Evolutionary conservation across 2,797 vertebrate genomes (phyloP).

Genomic region (Spondyliosoma cantharus): DNA sequence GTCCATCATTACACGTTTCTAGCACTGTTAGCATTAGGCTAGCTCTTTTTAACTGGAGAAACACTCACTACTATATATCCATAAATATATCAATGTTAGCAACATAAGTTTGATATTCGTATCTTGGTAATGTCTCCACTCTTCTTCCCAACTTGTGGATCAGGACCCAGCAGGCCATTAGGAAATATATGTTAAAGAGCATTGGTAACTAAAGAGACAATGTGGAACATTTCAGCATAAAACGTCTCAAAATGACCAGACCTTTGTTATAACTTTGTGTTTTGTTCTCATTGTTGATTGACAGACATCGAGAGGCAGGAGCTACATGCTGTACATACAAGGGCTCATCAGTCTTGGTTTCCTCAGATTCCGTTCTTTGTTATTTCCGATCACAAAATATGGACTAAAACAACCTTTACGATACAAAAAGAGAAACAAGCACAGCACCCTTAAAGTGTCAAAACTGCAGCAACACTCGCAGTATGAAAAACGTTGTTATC

Average conservation of each 20-base stretch:
- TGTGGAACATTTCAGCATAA: too few relatives aligned
- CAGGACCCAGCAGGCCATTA: too few relatives aligned
- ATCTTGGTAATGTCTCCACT: background rate
- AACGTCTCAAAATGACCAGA: too few relatives aligned
- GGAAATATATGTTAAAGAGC: background rate
- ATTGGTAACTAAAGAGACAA: background rate
- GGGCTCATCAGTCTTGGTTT: background rate
- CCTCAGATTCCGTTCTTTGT: background rate
- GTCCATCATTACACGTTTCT: conserved; percentile 36
- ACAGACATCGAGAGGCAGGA: too few relatives aligned
- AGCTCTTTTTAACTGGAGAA: conserved; percentile 12
- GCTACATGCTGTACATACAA: too few relatives aligned
- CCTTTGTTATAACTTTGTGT: too few relatives aligned
- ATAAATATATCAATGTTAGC: background rate
- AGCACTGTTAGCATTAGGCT: conserved; percentile 15
- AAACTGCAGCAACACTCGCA: background rate
- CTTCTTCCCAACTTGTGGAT: background rate
- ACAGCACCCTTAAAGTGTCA: background rate
- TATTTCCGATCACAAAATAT: background rate
- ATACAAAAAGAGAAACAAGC: background rate
- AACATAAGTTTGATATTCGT: background rate
- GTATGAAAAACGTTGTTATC: background rate
- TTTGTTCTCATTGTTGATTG: too few relatives aligned
- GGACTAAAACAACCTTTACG: background rate
- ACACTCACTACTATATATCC: background rate